Base-by-base conservation (phyloP, 92 coral and sea anemone genomes). In the Siderastrea radians region DNA sequence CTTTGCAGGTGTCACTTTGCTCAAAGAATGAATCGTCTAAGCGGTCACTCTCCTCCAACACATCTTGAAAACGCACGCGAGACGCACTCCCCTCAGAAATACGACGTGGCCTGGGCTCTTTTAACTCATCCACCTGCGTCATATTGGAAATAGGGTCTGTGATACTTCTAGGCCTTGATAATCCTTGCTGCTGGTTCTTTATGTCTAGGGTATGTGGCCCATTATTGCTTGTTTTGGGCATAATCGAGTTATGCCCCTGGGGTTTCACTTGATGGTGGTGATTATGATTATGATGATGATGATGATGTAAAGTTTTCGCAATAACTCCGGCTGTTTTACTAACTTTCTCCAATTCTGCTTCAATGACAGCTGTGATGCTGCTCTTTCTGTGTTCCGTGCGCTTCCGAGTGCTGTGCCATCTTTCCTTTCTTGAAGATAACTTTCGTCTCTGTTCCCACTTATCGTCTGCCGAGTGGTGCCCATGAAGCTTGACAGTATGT, bases 401-500 rank as follows among this genome's bases (percentile, higher is more conserved):
- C 3, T 59, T 9, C 15, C 63, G 63, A 8, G 63, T 59, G 63
- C 63, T 59, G 14, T 59, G 63, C 63, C 63, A 59, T 12, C 63
- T 12, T 10, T 59, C 63, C 3, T 3, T 59, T 59, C 63, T 59
- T 12, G 63, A 59, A 10, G 63, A 53, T 10, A 6, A 5, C 57
- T 53, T 53, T 13, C 63, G 3, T 13, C 63, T 13, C 4, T 59
- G 1, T 13, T 10, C n/a, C 63, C 63, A 10, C 57, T 8, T 8
- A 7, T 53, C 15, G 63, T 10, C 49, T 10, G 10, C 12, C 3
- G 49, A 10, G 1, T 10, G 43, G 50, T 2, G 49, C 4, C 49
- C 72, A 7, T 68, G 72, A 75, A 26, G 19, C 63, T 75, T 75
- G 10, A 75, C 60, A 46, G 51, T 11, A 49, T 75, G 79, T 1